phyloP scores from a whole-genome alignment of 2,797 vertebrate genomes.

The Synanceia verrucosa region DNA sequence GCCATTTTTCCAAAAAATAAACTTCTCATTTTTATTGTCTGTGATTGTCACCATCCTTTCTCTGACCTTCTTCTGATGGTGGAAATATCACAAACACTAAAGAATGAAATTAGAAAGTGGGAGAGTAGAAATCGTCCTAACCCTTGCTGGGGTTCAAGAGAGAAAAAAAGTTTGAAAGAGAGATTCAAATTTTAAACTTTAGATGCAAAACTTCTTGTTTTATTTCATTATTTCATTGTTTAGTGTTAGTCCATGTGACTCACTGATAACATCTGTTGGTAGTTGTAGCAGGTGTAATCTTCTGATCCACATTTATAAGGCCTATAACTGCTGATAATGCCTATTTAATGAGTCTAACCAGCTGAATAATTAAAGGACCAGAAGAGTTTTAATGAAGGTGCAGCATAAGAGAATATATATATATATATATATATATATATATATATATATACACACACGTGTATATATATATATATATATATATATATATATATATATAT shows the following conservation, averaged over 20 bases:
- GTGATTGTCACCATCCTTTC: background rate
- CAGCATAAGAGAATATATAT: background rate
- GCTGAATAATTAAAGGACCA: background rate
- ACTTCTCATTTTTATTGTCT: background rate
- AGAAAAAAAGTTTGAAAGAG: background rate
- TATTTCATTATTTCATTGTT: background rate
- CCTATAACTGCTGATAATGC: no score
- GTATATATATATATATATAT: background rate
- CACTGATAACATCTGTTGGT: no score
- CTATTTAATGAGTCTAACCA: no score
- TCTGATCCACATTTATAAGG: no score
- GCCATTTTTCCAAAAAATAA: background rate
- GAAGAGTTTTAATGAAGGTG: background rate
- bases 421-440: background rate
- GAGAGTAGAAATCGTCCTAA: background rate
- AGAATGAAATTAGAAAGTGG: background rate
- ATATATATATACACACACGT: no score
- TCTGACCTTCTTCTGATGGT: background rate
- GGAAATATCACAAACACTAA: background rate
- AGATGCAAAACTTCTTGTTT: background rate
- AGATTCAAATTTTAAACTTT: background rate
- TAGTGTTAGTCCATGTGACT: no score
- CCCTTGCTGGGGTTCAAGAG: background rate
- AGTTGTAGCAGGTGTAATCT: no score
- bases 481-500: background rate